Percentiles rank a stretch among this genome's conserved stretches.
These are phyloP conservation scores for Proales similis DNA, from an alignment of 1,140 invertebrate species.

Conservation along the genomic window DNA sequence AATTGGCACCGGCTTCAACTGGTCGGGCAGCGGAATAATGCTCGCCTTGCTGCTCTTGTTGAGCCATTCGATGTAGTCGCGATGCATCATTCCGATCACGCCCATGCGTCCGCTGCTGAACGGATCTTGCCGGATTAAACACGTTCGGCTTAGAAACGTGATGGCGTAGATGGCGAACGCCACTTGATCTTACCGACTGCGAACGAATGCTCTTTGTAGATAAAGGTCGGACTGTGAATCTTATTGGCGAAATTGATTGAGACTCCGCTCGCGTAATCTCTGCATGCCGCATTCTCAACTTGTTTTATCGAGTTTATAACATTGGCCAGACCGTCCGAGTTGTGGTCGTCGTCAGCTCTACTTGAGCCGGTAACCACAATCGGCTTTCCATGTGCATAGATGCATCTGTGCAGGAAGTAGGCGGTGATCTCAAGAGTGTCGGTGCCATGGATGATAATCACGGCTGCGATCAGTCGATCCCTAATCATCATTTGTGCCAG, in stretches of 20 bases:
- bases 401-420: constrained; percentile 10
- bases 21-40: constrained; percentile 8
- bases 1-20: constrained; percentile 3
- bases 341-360: constrained; percentile 1
- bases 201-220: constrained; percentile 27
- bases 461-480: neutral
- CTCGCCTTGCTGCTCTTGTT: neutral
- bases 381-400: constrained; percentile 2
- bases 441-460: constrained; percentile 11
- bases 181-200: no score
- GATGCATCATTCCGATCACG: constrained; percentile 16
- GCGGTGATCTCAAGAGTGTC: constrained; percentile 22
- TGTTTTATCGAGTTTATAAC: constrained; percentile 24
- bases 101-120: neutral
- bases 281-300: constrained; percentile 2
- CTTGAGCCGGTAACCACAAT: constrained; percentile 14
- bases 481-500: neutral
- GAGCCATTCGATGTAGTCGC: neutral
- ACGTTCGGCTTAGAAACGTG: no score
- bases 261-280: neutral
- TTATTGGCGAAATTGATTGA: constrained; percentile 20
- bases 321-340: constrained; percentile 14
- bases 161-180: no score
- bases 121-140: no score
- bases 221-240: constrained; percentile 23